Evolutionary conservation across 1,140 invertebrate genomes (phyloP), one percentile per base, ranked within the genome.

Genomic region (Macrocentrus cingulum): DNA sequence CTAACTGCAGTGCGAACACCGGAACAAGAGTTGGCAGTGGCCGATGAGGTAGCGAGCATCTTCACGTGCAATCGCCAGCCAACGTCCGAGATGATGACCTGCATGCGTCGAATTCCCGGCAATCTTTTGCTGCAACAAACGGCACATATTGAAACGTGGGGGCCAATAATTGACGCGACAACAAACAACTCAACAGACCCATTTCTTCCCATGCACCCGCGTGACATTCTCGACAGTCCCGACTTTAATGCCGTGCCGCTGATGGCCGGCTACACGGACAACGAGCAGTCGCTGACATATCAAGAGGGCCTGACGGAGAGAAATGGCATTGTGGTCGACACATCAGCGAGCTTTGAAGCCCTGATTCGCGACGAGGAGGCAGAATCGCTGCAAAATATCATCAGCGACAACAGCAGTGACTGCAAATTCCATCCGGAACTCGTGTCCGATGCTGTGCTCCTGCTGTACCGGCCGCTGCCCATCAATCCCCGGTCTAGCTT

Each of bases 251-350:
- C 84, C 39, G 86, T 91, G 1, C 88, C 89, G 0, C 63, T 91
- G 7, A 74, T 92, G 45, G 83, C 84, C 2, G 90, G 90, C 1
- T 90, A 84, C 55, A 91, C 89, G 0, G 86, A 89, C 63, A 91
- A 91, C 83, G 90, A 92, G 71, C 87, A 91, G 61, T 86, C 84
- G 15, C 68, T 91, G 4, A 74, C 75, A 7, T 76, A 82, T 16
- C 81, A 81, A 46, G 81, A 82, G 25, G n/a, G n/a, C n/a, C n/a
- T n/a, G 73, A 80, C 1, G 81, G 84, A 16, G 82, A 71, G 15
- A 82, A 64, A 74, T 72, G n/a, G n/a, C n/a, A n/a, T n/a, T n/a
- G n/a, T 66, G 71, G 84, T 56, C 76, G 74, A 61, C n/a, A n/a
- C n/a, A n/a, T n/a, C n/a, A 68, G 76, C 60, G 64, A 82, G 86